Conservation (phyloP, 1,140 invertebrate species). For the Drosophila subpulchrella region DNA sequence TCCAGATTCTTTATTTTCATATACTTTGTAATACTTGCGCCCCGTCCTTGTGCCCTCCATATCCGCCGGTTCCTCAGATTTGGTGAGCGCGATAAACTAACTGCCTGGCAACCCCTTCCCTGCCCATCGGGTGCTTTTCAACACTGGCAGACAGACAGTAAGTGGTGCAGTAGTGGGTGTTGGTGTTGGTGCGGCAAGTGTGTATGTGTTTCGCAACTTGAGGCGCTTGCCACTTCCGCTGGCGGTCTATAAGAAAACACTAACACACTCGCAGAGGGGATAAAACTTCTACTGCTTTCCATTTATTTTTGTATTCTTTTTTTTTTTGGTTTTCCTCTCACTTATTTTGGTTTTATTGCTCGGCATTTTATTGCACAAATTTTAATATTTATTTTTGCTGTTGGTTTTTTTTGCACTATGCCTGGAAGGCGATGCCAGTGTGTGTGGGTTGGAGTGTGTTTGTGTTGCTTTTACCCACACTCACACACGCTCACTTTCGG, state of each 20-base stretch:
- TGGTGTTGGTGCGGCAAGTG: constrained; percentile 15
- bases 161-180: constrained; percentile 17
- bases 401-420: constrained; percentile 72
- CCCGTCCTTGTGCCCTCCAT: constrained; percentile 28
- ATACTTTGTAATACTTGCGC: constrained; percentile 57
- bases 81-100: constrained; percentile 71
- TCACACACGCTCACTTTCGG: constrained; percentile 6
- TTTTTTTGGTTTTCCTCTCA: constrained; percentile 32
- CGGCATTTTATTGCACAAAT: constrained; percentile 77
- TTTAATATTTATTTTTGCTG: constrained; percentile 77
- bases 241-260: constrained; percentile 64
- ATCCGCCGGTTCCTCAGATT: constrained; percentile 67
- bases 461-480: constrained; percentile 24
- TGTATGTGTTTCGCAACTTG: constrained; percentile 62
- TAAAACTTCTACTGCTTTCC: constrained; percentile 37
- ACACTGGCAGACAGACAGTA: constrained; percentile 45
- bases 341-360: constrained; percentile 74
- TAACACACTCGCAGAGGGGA: constrained; percentile 29
- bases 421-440: constrained; percentile 35
- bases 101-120: constrained; percentile 11
- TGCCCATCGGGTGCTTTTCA: constrained; percentile 48
- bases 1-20: constrained; percentile 65
- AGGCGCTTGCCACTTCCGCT: constrained; percentile 75
- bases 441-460: constrained; percentile 23
- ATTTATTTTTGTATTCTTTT: constrained; percentile 23